These are phyloP conservation scores for Poeciliopsis turrubarensis DNA, from an alignment of 2,113 vertebrate genomes.

Conservation along the genomic window DNA sequence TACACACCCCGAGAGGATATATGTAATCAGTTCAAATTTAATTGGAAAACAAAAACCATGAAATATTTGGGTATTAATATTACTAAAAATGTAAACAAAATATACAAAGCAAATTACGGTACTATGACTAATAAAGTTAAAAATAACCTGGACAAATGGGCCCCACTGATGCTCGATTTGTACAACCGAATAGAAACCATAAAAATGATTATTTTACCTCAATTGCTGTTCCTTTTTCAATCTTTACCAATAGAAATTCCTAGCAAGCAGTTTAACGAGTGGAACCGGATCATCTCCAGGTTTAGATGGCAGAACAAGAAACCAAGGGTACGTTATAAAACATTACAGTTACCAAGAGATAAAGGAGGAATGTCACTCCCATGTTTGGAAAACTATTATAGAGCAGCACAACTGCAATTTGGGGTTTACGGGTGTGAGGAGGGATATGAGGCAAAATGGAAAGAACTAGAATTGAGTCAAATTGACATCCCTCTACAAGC, in stretches of 20 bases:
- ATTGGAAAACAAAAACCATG: slow-evolving; percentile 2
- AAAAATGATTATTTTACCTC: neutral
- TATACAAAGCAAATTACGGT: slow-evolving; percentile 1
- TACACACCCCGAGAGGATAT: neutral
- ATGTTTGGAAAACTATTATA: too few species aligned
- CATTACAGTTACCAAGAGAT: too few species aligned
- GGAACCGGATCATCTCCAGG: too few species aligned
- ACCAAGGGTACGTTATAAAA: neutral
- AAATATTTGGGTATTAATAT: neutral
- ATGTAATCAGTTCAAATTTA: neutral
- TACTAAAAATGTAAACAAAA: neutral
- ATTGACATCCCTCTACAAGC: neutral
- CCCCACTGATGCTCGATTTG: neutral
- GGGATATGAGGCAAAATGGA: slow-evolving; percentile 7
- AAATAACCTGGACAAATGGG: neutral
- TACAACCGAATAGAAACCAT: neutral
- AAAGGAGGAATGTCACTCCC: too few species aligned
- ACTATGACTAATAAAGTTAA: neutral
- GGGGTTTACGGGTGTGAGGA: neutral
- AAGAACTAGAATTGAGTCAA: neutral
- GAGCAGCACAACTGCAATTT: neutral
- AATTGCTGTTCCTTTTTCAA: neutral
- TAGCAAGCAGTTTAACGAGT: too few species aligned
- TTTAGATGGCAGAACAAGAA: too few species aligned
- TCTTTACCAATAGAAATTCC: neutral